phyloP scores from a whole-genome alignment of 2,113 vertebrate species.

The Nipponia nippon region DNA sequence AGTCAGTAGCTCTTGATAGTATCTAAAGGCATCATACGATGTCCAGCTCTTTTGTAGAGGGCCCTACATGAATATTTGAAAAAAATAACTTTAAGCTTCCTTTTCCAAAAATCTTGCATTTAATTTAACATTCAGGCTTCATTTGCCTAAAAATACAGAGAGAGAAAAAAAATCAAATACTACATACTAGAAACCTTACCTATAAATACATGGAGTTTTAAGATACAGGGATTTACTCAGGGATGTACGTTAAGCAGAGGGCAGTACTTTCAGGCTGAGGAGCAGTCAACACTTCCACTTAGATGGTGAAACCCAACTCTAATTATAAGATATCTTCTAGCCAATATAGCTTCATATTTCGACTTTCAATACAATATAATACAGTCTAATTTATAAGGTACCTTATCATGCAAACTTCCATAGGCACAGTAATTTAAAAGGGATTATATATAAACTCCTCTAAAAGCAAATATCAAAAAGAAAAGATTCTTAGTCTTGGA shows the following conservation, averaged over 20 bases:
- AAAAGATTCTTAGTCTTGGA: neutral
- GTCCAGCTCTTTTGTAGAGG: neutral
- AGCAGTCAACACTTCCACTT: neutral
- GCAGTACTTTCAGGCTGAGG: neutral
- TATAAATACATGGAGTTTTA: neutral
- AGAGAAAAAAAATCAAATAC: neutral
- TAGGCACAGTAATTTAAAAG: slow-evolving; percentile 60
- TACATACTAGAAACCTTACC: neutral
- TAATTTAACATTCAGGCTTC: neutral
- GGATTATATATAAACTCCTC: slow-evolving; percentile 42
- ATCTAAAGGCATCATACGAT: neutral
- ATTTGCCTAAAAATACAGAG: neutral
- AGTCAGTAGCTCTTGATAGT: neutral
- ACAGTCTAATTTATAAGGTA: slow-evolving; percentile 40
- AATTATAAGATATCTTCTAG: neutral
- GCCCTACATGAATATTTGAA: neutral
- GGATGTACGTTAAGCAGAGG: neutral
- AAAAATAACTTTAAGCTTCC: neutral
- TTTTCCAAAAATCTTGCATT: neutral
- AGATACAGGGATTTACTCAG: neutral
- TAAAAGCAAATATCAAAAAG: slow-evolving; percentile 46
- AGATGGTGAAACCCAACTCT: slow-evolving; percentile 21
- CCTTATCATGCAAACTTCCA: slow-evolving; percentile 48
- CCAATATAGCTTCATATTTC: slow-evolving; percentile 6
- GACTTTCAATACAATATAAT: slow-evolving; percentile 11